Base-by-base conservation (phyloP, 1,140 invertebrate genomes). In the Ruditapes philippinarum region DNA sequence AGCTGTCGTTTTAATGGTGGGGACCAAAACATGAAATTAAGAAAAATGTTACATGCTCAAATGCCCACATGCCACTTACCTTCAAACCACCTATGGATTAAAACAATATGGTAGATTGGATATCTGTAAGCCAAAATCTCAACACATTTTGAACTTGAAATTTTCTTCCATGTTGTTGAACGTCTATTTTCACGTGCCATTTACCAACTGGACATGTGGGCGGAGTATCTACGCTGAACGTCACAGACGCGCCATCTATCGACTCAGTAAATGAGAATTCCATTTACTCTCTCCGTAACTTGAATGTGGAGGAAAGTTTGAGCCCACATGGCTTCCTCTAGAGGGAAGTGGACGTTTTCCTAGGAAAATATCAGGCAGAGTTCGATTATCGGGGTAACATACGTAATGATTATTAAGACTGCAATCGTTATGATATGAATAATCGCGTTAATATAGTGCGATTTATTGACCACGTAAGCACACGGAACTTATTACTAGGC, bases 51-150 rank as follows among this genome's bases (percentile, higher is more conserved):
- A n/a, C n/a, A n/a, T n/a, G n/a, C n/a, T n/a, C n/a, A n/a, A n/a
- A n/a, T n/a, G n/a, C n/a, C n/a, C n/a, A n/a, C n/a, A n/a, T n/a
- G n/a, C n/a, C 42, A 45, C 22, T 81, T 95, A 98, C 98, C 97
- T 96, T 97, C 97, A 89, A 97, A 96, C 98, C 98, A 99, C 9
- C 98, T 98, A 96, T 99, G 99, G 93, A 98, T 98, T 4, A 98
- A 95, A n/a, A 98, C 95, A n/a, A n/a, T n/a, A n/a, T n/a, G n/a
- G 94, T 98, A 98, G 60, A 98, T 94, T 36, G 96, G 80, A 97
- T 97, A 88, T 7, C 97, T 96, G 92, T 97, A 96, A 0, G 96
- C 96, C n/a, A n/a, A 95, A 97, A 98, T 87, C 97, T 96, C 90
- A 97, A 93, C 28, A 97, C 96, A 25, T n/a, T 91, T 78, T 1